Conservation (phyloP, 2,888 invertebrate species). For the Laspeyria flexula region DNA sequence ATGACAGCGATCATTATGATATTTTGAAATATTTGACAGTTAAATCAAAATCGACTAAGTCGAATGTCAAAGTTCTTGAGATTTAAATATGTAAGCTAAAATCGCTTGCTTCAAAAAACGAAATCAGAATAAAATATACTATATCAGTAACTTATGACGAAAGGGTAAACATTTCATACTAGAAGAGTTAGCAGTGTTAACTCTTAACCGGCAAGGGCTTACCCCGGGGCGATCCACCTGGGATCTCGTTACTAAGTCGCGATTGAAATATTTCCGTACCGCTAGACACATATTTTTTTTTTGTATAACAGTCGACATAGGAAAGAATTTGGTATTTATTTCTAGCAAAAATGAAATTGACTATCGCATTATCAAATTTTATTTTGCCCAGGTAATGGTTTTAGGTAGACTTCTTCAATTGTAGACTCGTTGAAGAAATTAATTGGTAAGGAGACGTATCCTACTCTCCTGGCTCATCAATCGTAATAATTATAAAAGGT, state of each 20-base stretch:
- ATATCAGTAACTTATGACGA: background rate
- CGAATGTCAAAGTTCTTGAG: too few species aligned
- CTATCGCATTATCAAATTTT: background rate
- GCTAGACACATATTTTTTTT: conserved; percentile 51
- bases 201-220: conserved; percentile 33
- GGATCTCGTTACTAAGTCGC: conserved; percentile 60
- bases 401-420: too few species aligned
- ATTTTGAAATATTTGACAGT: too few species aligned
- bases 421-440: too few species aligned
- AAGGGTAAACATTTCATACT: conserved; percentile 25
- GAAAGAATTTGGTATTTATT: too few species aligned
- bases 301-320: conserved; percentile 56
- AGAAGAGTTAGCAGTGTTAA: conserved; percentile 32
- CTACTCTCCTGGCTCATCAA: too few species aligned
- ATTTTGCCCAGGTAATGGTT: too few species aligned
- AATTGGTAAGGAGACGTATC: too few species aligned
- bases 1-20: too few species aligned
- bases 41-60: too few species aligned
- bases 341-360: background rate
- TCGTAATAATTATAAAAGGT: too few species aligned
- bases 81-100: too few species aligned
- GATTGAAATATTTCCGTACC: conserved; percentile 63
- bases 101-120: background rate
- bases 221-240: conserved; percentile 44
- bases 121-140: background rate